A percentile compares a stretch with the other conserved stretches of the same genome.
phyloP scores from a whole-genome alignment of 2,113 vertebrate genomes.

The Butorides virescens region DNA sequence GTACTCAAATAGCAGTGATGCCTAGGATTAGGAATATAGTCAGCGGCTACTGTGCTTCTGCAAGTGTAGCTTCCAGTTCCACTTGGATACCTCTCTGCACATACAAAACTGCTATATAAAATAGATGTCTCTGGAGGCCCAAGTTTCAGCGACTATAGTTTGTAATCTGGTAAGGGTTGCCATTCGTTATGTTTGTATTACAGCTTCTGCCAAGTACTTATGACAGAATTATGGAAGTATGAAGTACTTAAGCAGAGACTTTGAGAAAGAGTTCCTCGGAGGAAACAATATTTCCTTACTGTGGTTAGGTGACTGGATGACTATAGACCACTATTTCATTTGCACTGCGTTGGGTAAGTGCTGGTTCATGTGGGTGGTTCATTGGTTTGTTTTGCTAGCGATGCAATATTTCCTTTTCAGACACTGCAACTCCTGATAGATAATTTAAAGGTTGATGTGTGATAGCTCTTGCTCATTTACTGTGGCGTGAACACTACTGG shows the following conservation, averaged over 20 bases:
- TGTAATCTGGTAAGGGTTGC: slow-evolving; percentile 5
- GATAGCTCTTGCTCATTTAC: neutral
- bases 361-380: neutral
- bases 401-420: neutral
- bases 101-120: neutral
- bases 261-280: neutral
- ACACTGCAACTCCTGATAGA: neutral
- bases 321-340: neutral
- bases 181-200: neutral
- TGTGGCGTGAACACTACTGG: accelerated
- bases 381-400: neutral
- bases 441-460: neutral
- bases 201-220: slow-evolving; percentile 18
- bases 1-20: neutral
- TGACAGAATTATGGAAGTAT: neutral
- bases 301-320: slow-evolving; percentile 9
- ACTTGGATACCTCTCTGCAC: neutral
- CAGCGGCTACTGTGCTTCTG: neutral
- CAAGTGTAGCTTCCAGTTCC: neutral
- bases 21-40: neutral
- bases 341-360: neutral
- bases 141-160: neutral
- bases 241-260: neutral
- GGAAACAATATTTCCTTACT: neutral
- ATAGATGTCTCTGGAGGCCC: neutral